phyloP scores from a whole-genome alignment of 1,140 invertebrate species.

The Hycleus cichorii region DNA sequence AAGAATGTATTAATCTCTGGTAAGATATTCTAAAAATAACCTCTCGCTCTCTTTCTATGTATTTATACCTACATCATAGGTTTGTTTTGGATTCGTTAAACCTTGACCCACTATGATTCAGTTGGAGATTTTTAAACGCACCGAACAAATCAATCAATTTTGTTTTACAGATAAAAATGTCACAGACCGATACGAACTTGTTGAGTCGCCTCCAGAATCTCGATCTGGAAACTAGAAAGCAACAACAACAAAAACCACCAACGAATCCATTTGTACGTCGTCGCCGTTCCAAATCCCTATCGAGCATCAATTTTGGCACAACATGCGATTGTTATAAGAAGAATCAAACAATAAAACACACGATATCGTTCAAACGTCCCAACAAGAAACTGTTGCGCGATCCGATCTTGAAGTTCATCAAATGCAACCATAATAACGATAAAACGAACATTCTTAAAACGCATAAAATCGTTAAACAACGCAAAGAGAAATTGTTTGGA shows the following conservation, averaged over 20 bases:
- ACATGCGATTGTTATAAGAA: slow-evolving; percentile 32
- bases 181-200: slow-evolving; percentile 31
- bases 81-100: slow-evolving; percentile 20
- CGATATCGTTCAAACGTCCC: slow-evolving; percentile 34
- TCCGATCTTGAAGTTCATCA: slow-evolving; percentile 33
- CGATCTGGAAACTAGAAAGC: slow-evolving; percentile 29
- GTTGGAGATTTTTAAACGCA: not conserved
- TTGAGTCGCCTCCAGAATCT: slow-evolving; percentile 32
- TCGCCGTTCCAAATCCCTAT: slow-evolving; percentile 35
- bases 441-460: slow-evolving; percentile 2
- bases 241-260: not conserved
- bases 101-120: slow-evolving; percentile 20
- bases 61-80: not conserved
- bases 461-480: slow-evolving; percentile 9
- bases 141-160: not conserved
- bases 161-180: slow-evolving; percentile 28
- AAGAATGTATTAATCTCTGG: not conserved
- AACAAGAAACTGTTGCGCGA: slow-evolving; percentile 35
- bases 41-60: too few species aligned
- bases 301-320: slow-evolving; percentile 32
- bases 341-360: slow-evolving; percentile 29
- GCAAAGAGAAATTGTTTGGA: slow-evolving; percentile 31
- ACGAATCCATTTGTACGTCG: slow-evolving; percentile 34
- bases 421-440: slow-evolving; percentile 22
- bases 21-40: not conserved